Conservation (phyloP, 1,140 invertebrate species). For the Apis cerana region DNA sequence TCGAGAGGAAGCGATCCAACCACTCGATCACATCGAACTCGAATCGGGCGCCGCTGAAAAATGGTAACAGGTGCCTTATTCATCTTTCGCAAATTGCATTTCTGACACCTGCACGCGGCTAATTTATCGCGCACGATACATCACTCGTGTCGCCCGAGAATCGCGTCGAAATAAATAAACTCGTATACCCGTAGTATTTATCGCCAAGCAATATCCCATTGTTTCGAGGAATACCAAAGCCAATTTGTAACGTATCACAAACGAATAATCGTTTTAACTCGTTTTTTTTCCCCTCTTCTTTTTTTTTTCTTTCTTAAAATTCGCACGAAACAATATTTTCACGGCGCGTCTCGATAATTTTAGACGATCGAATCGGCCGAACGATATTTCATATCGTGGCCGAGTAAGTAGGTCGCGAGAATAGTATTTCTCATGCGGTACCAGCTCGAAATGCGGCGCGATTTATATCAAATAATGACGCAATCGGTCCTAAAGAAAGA, state of each 20-base stretch:
- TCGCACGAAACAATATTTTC: neutral
- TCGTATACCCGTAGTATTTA: too few relatives aligned
- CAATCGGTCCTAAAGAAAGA: slow-evolving; percentile 48
- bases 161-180: slow-evolving; percentile 22
- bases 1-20: neutral
- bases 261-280: neutral
- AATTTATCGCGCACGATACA: slow-evolving; percentile 26
- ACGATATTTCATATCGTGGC: slow-evolving; percentile 30
- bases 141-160: slow-evolving; percentile 5
- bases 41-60: slow-evolving; percentile 2
- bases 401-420: slow-evolving; percentile 38
- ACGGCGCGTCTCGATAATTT: slow-evolving; percentile 17
- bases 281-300: neutral
- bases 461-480: slow-evolving; percentile 58
- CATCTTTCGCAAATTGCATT: slow-evolving; percentile 30
- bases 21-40: neutral
- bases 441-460: neutral
- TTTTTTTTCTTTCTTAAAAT: too few relatives aligned
- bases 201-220: too few relatives aligned
- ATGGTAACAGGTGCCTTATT: slow-evolving; percentile 42
- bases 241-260: too few relatives aligned
- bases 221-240: too few relatives aligned
- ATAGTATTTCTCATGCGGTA: slow-evolving; percentile 27
- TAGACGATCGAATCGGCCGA: slow-evolving; percentile 8
- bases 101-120: slow-evolving; percentile 6